These are phyloP conservation scores for Acrossocheilus wenchowensis DNA, from an alignment of 2,797 vertebrate genomes.

Conservation along the genomic window DNA sequence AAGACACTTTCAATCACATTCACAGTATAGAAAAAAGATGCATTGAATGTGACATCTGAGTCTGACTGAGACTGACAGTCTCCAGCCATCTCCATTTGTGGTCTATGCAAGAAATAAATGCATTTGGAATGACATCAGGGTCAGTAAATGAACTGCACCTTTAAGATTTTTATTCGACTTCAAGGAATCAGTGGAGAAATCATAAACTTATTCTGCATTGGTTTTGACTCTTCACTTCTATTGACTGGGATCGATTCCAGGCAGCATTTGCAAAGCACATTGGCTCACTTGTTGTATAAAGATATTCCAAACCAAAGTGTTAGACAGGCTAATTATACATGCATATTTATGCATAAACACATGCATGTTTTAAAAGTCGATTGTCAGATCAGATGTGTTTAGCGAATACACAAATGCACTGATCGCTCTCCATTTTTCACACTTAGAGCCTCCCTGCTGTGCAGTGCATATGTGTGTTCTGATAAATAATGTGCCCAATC, in stretches of 20 bases:
- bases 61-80: neutral
- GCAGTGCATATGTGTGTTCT: slow-evolving; percentile 26
- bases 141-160: neutral
- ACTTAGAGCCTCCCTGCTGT: slow-evolving; percentile 19
- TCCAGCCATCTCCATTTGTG: neutral
- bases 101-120: neutral
- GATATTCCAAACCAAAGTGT: neutral
- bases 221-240: neutral
- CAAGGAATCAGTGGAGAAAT: neutral
- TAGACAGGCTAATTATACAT: neutral
- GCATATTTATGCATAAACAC: slow-evolving; percentile 1
- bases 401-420: neutral
- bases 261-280: slow-evolving; percentile 5
- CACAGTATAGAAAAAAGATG: neutral
- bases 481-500: slow-evolving; percentile 16
- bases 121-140: neutral
- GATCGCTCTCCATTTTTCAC: slow-evolving; percentile 13
- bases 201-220: neutral
- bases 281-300: slow-evolving; percentile 26
- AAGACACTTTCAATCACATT: neutral
- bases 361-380: slow-evolving; percentile 15
- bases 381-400: slow-evolving; percentile 25
- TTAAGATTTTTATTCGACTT: neutral
- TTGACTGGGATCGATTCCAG: slow-evolving; percentile 19
- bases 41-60: neutral